Conservation (phyloP, 2,888 invertebrate genomes). For the Prostheceraeus crozeri region DNA sequence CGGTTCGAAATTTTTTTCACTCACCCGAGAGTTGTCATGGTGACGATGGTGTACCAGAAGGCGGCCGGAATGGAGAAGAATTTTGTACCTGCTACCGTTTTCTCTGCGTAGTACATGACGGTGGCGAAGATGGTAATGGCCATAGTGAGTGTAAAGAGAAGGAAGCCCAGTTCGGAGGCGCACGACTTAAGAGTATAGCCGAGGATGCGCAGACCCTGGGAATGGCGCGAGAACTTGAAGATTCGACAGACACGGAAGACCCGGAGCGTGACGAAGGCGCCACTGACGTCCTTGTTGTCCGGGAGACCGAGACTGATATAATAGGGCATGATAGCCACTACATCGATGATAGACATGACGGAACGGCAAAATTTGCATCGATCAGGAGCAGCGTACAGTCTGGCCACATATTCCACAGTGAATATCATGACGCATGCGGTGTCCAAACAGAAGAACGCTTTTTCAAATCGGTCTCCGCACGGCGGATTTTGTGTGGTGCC, state of each 20-base stretch:
- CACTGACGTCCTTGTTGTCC: slow-evolving; percentile 95
- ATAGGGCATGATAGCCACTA: slow-evolving; percentile 96
- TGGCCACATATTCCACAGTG: slow-evolving; percentile 87
- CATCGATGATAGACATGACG: slow-evolving; percentile 98
- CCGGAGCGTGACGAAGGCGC: slow-evolving; percentile 93
- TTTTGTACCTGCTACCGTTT: slow-evolving; percentile 87
- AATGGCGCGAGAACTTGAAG: slow-evolving; percentile 99
- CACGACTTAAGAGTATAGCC: slow-evolving; percentile 98
- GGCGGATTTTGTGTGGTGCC: slow-evolving; percentile 62
- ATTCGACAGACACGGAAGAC: slow-evolving; percentile 99
- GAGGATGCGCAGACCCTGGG: slow-evolving; percentile 91
- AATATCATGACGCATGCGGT: slow-evolving; percentile 99
- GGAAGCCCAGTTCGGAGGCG: slow-evolving; percentile 95
- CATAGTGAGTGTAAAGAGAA: slow-evolving; percentile 98
- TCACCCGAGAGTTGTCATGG: slow-evolving; percentile 98
- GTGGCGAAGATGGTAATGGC: slow-evolving; percentile 99
- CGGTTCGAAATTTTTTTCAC: too few relatives aligned
- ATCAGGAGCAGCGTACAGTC: slow-evolving; percentile 92
- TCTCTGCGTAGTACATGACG: slow-evolving; percentile 99
- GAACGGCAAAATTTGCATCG: slow-evolving; percentile 92
- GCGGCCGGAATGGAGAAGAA: slow-evolving; percentile 99
- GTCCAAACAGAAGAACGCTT: slow-evolving; percentile 90
- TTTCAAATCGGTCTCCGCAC: slow-evolving; percentile 91
- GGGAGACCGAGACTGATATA: slow-evolving; percentile 95
- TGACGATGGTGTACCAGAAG: slow-evolving; percentile 99